Base-by-base conservation (phyloP, 2,797 vertebrate species). In the Orientallactaga sibirica region DNA sequence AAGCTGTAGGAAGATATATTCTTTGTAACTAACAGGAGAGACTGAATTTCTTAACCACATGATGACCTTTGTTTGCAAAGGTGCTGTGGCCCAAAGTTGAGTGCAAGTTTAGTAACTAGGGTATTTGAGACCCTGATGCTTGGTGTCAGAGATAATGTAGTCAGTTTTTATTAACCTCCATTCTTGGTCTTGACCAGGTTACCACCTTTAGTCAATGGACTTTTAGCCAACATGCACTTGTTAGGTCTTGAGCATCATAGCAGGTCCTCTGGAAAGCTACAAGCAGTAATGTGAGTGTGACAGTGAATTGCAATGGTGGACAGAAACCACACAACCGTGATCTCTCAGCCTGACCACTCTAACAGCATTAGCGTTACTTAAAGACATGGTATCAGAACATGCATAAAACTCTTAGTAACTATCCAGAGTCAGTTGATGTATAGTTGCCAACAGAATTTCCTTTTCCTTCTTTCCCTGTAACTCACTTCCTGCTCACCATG, bases 181-280 rank as follows among this genome's bases (percentile, higher is more conserved):
- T 64, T 61, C 55, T 87, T 84, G 74, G 52, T 18, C 77, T 88
- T 92, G 85, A 27, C 75, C 76, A 86, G 52, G 37, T 67, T 92
- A 58, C 86, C 80, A 91, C 92, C 84, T 94, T 96, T 78, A 89
- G 78, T 93, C 91, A 95, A 93, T 86, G 96, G 64, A 81, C 41
- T 62, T 92, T 97, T 14, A 91, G 71, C 83, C 66, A 55, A 25
- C 66, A 92, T 84, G 37, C 37, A 48, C 19, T 91, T 58, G 58
- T 41, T 80, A 88, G 75, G 55, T 62, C 80, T 24, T 76, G 7
- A 22, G 19, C 43, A 73, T 88, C 82, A 64, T 78, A 77, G 16
- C 88, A 87, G 64, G 70, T 78, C 66, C 55, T 78, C 27, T 78
- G 61, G n/a, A 48, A 76, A 79, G 58, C 62, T 19, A 86, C 29